Base-by-base conservation (phyloP, 2,888 invertebrate species). In the Sceliomorpha sp. region DNA sequence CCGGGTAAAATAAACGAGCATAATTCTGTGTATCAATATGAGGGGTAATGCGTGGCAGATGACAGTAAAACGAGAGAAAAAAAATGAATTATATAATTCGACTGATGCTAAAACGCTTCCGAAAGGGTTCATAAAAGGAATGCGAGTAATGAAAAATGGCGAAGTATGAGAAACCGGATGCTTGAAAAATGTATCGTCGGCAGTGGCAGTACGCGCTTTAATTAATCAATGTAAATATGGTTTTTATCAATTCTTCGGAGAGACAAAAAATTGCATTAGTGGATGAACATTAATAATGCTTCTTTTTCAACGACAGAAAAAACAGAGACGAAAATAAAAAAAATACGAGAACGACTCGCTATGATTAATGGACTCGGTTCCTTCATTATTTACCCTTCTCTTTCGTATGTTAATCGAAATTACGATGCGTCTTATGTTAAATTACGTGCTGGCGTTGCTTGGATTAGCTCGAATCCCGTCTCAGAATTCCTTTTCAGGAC, bases 171-270 rank as follows among this genome's bases (percentile, higher is more conserved):
- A 4, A 36, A 48, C 24, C 27, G n/a, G 26, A 15, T 8, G 48
- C 40, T 48, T 55, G 55, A 63, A 63, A 63, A 56, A 63, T 55
- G 55, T 53, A 39, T 63, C 31, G 34, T 62, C 39, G 47, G 53
- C 10, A 13, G 27, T 24, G 42, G 1, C 27, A 8, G 47, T 63
- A 53, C 47, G 39, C 2, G 36, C 48, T 64, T 50, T 63, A 63
- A 63, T 63, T 56, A 56, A 56, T 64, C 56, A 64, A 64, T 64
- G 42, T 64, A 44, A 56, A 56, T 64, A 50, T 56, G 56, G 8
- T 64, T 64, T 55, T 55, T 56, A 64, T 64, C 64, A 56, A 64
- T 55, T 44, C 55, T 64, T 64, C 32, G 17, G 45, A 50, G 37
- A 37, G 26, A 15, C 31, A 15, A 48, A 56, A 56, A 64, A 48